A percentile compares a stretch with the other conserved stretches of the same genome.
phyloP scores from a whole-genome alignment of 2,113 vertebrate genomes.

The Plotosus lineatus region DNA sequence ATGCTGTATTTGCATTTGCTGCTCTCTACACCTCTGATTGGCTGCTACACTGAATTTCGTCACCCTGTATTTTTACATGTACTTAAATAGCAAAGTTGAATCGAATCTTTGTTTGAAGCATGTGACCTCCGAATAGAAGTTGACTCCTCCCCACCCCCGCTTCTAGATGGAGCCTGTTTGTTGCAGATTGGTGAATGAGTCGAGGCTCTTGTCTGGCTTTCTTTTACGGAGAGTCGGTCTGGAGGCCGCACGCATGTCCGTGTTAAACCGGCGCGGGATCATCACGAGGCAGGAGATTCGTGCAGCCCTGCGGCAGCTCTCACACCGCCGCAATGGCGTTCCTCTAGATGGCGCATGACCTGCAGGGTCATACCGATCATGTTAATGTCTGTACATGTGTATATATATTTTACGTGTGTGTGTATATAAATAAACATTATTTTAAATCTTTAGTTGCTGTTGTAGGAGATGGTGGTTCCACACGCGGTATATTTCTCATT shows the following conservation, averaged over 20 bases:
- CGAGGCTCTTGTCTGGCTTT: slow-evolving; percentile 3
- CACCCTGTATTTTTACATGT: too few relatives aligned
- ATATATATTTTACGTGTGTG: slow-evolving; percentile 1
- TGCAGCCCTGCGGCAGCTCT: slow-evolving; percentile 53
- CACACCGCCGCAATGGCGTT: background rate
- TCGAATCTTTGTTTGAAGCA: too few relatives aligned
- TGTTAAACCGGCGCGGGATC: slow-evolving; percentile 53
- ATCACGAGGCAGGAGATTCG: slow-evolving; percentile 65
- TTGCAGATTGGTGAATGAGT: background rate
- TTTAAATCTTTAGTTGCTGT: background rate
- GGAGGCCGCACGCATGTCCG: slow-evolving; percentile 67
- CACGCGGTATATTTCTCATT: too few relatives aligned
- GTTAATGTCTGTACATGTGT: background rate
- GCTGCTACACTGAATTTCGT: too few relatives aligned
- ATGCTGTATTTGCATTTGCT: too few relatives aligned
- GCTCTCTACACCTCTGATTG: too few relatives aligned
- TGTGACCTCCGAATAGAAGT: too few relatives aligned
- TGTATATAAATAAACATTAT: slow-evolving; percentile 8
- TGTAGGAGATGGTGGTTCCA: background rate
- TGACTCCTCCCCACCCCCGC: too few relatives aligned
- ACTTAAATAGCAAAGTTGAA: too few relatives aligned
- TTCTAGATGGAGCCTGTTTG: background rate
- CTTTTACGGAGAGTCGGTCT: slow-evolving; percentile 62
- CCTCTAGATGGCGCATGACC: slow-evolving; percentile 28
- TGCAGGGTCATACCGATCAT: background rate